Evolutionary conservation across 2,797 vertebrate genomes (phyloP), one percentile per base, ranked within the genome.

Genomic region (Okamejei kenojei): DNA sequence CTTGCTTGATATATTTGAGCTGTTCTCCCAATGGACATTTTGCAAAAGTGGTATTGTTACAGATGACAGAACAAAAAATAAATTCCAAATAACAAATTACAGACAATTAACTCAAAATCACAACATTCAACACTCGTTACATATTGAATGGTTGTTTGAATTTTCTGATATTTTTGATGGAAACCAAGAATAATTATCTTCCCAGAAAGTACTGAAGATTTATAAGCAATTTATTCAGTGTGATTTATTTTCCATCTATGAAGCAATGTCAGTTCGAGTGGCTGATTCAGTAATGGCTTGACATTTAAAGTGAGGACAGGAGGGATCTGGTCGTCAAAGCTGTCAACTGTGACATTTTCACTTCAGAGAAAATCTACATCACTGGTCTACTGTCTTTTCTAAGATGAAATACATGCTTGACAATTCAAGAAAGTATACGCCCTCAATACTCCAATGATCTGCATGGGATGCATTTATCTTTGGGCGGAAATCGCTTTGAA

Each of bases 181-280:
- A n/a, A 65, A 65, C 29, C 61, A 35, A 65, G 82, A 32, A 32
- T 88, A 88, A 65, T 88, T 88, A 63, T 32, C n/a, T 65, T 88
- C 82, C 15, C 29, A 17, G 61, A 13, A 5, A 6, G n/a, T 6
- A 19, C 15, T 86, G 58, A 88, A 17, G 58, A 21, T 65, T 88
- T 88, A 88, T 88, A 88, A 63, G 65, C 61, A 65, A 65, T 88
- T 65, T 61, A 63, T 32, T 32, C 29, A 19, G 5, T 65, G 9
- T 88, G 61, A 88, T 65, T 86, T 88, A 65, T 32, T 88, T 88
- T n/a, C 61, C 82, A 32, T 65, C 61, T 63, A 88, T 8, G 23
- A 88, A 32, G 58, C 17, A 63, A 29, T n/a, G 15, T 19, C 15
- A 86, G 61, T 88, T n/a, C 32, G 82, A 35, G 61, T 32, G n/a